A percentile compares a stretch with the other conserved stretches of the same genome.
These are phyloP conservation scores for Pontoporia blainvillei DNA, from an alignment of 2,113 vertebrate species.

Conservation along the genomic window DNA sequence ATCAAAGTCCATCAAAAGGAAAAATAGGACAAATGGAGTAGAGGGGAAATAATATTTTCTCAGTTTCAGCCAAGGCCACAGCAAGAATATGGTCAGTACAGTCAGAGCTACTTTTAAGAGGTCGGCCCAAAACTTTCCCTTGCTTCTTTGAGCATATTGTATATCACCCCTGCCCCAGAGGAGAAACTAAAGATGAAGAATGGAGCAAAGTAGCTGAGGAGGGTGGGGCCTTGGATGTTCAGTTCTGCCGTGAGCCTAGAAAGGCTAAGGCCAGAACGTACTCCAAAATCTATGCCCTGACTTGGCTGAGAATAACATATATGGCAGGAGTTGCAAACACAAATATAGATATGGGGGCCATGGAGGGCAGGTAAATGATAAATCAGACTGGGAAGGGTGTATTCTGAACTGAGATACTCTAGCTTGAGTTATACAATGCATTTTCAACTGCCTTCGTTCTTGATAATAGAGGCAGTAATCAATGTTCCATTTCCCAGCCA, in stretches of 20 bases:
- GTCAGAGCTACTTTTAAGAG: background rate
- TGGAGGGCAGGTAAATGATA: background rate
- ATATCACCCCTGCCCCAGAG: background rate
- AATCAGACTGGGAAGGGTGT: background rate
- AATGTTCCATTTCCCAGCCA: background rate
- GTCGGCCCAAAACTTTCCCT: background rate
- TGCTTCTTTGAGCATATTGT: background rate
- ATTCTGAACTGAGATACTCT: background rate
- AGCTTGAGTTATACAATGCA: background rate
- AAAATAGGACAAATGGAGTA: too few species aligned
- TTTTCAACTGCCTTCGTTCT: background rate
- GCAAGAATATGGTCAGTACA: background rate
- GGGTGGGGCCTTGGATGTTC: background rate
- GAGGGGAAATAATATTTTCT: constrained; percentile 1
- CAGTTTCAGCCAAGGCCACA: background rate
- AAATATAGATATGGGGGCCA: too few species aligned
- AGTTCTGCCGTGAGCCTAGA: background rate
- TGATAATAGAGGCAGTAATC: background rate
- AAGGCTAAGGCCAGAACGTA: background rate
- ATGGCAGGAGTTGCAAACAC: background rate
- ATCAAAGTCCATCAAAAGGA: too few species aligned
- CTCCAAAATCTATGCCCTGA: background rate
- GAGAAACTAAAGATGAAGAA: background rate
- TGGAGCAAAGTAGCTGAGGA: background rate
- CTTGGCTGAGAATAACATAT: background rate